Base-by-base conservation (phyloP, 2,888 invertebrate species). In the Rotaria magnacalcarata region DNA sequence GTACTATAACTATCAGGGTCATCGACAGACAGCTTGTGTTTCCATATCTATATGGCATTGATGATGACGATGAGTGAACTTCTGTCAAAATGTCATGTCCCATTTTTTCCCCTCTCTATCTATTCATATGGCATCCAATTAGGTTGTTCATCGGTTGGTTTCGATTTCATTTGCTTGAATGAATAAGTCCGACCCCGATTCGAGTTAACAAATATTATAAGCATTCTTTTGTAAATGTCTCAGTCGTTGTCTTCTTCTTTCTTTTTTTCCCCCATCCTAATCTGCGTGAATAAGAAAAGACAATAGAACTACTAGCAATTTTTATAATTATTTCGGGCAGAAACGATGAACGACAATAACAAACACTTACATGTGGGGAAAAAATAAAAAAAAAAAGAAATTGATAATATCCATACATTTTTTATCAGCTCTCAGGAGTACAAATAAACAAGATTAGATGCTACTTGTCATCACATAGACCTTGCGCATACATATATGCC, bases 121-220 rank as follows among this genome's bases (percentile, higher is more conserved):
- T 34, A 67, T 34, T 67, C 67, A 41, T 67, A 67, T 67, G 34
- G 34, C 34, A 34, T 34, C 19, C 67, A 67, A 67, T 67, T 67
- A 67, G 67, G 67, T 67, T 67, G 67, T 67, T 41, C 67, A 67
- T 67, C 67, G 67, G 67, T 41, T 67, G 34, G 67, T 67, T 67
- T 67, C 67, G 67, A 67, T 67, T 67, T 67, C 67, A 67, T 67
- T 67, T 67, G 67, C 67, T 67, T 19, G 67, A 67, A 67, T 67
- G 67, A 67, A 27, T 67, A 67, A 67, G 67, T 10, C 67, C 67
- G 34, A 34, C 27, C 67, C 67, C 34, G 67, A 67, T 6, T 14
- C 67, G 34, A 27, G 19, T 67, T 67, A 67, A 34, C 67, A 67
- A 67, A 67, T 19, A 67, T 67, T 2, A 34, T 67, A 60, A 27